Evolutionary conservation across 2,113 vertebrate species (phyloP).

Genomic region (Anser cygnoides): DNA sequence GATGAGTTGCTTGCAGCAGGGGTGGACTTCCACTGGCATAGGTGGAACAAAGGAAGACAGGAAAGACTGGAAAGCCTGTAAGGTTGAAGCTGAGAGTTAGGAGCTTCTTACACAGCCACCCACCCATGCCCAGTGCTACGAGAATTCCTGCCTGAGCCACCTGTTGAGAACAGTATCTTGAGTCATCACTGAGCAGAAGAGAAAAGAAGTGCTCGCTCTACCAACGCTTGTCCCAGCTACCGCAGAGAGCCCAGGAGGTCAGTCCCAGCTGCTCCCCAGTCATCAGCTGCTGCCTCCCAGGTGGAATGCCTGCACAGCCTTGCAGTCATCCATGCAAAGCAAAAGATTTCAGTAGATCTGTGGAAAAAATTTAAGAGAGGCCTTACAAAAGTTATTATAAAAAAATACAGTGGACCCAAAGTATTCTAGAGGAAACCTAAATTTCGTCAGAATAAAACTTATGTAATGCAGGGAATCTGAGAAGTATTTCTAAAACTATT

Average conservation of each 20-base stretch:
- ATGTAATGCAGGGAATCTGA: rapidly evolving
- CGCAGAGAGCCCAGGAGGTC: not conserved
- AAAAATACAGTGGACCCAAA: not conserved
- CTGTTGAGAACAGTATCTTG: not conserved
- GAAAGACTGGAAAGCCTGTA: not conserved
- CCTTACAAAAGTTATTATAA: not conserved
- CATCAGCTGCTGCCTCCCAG: not conserved
- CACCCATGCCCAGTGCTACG: rapidly evolving
- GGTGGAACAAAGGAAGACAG: not conserved
- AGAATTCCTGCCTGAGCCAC: not conserved
- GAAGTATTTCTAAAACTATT: not conserved
- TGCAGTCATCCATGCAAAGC: not conserved
- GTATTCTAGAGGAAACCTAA: not conserved
- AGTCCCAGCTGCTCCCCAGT: no score
- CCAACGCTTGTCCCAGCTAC: not conserved
- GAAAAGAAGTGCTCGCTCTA: not conserved
- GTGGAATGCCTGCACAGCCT: not conserved
- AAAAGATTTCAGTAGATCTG: not conserved
- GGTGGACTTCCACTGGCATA: not conserved
- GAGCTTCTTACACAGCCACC: not conserved
- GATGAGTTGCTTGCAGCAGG: not conserved
- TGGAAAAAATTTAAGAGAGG: not conserved
- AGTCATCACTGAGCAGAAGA: not conserved
- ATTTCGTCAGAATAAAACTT: not conserved
- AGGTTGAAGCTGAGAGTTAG: not conserved